A percentile compares a stretch with the other conserved stretches of the same genome.
phyloP scores from a whole-genome alignment of 2,113 vertebrate species.

The Myiopsitta monachus region DNA sequence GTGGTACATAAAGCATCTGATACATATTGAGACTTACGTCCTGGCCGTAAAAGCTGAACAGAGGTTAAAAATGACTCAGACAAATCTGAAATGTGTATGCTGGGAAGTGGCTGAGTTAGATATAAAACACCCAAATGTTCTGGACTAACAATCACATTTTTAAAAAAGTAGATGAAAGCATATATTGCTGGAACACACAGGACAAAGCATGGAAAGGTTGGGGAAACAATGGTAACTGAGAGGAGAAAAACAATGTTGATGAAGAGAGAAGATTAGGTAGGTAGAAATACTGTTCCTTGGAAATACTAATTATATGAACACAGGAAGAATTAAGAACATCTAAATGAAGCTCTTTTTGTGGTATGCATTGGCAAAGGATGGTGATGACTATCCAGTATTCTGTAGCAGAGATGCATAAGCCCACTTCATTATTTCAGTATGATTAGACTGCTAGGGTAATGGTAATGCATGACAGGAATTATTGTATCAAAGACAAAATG shows the following conservation, averaged over 20 bases:
- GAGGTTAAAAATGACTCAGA: slow-evolving; percentile 2
- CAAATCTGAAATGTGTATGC: not conserved
- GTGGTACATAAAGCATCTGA: slow-evolving; percentile 22
- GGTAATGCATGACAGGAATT: not conserved
- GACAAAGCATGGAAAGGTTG: not conserved
- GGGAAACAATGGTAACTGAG: not conserved
- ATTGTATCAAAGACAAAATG: not conserved
- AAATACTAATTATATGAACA: not conserved
- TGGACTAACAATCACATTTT: not conserved
- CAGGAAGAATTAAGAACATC: not conserved
- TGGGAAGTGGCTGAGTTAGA: not conserved
- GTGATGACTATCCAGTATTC: not conserved
- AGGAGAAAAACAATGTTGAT: not conserved
- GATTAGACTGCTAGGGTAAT: not conserved
- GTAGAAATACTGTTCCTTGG: not conserved
- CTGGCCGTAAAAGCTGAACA: slow-evolving; percentile 1
- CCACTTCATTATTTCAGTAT: not conserved
- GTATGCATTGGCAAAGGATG: not conserved
- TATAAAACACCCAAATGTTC: not conserved
- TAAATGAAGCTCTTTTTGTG: not conserved
- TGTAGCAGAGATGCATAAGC: not conserved
- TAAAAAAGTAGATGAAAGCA: not conserved
- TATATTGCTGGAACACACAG: not conserved
- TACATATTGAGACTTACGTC: slow-evolving; percentile 10
- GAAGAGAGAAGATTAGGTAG: not conserved